Evolutionary conservation across 1,140 invertebrate species (phyloP).

Genomic region (Drosophila lacertosa): DNA sequence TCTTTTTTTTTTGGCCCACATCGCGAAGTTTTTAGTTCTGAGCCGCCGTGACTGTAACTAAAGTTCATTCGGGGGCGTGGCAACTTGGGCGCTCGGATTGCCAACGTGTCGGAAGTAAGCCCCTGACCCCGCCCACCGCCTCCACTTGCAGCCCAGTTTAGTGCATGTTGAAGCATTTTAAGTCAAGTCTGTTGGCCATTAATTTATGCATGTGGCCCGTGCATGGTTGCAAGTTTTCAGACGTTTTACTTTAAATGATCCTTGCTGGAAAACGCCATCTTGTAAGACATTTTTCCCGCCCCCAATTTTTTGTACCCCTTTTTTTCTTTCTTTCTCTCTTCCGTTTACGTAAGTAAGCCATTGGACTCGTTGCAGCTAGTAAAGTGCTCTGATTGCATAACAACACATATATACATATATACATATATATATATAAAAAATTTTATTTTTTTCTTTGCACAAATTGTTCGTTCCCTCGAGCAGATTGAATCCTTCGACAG

Average conservation of each 20-base stretch:
- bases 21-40: slow-evolving; percentile 32
- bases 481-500: slow-evolving; percentile 25
- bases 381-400: slow-evolving; percentile 44
- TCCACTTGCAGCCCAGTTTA: neutral
- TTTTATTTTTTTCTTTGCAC: slow-evolving; percentile 27
- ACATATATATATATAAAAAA: too few relatives aligned
- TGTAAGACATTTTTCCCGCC: slow-evolving; percentile 1
- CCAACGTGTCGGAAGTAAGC: slow-evolving; percentile 30
- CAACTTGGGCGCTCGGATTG: neutral
- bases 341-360: slow-evolving; percentile 27
- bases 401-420: too few relatives aligned
- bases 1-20: slow-evolving; percentile 26
- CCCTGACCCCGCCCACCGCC: neutral
- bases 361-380: slow-evolving; percentile 15
- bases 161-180: slow-evolving; percentile 19
- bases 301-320: too few relatives aligned
- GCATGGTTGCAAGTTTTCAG: slow-evolving; percentile 1
- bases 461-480: slow-evolving; percentile 26
- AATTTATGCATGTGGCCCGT: slow-evolving; percentile 39
- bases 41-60: slow-evolving; percentile 26
- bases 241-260: slow-evolving; percentile 35
- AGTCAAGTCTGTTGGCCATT: slow-evolving; percentile 34
- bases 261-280: slow-evolving; percentile 32
- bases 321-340: neutral
- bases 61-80: slow-evolving; percentile 19